Conservation (phyloP, 1,140 invertebrate species). For the Drosophila erecta region DNA sequence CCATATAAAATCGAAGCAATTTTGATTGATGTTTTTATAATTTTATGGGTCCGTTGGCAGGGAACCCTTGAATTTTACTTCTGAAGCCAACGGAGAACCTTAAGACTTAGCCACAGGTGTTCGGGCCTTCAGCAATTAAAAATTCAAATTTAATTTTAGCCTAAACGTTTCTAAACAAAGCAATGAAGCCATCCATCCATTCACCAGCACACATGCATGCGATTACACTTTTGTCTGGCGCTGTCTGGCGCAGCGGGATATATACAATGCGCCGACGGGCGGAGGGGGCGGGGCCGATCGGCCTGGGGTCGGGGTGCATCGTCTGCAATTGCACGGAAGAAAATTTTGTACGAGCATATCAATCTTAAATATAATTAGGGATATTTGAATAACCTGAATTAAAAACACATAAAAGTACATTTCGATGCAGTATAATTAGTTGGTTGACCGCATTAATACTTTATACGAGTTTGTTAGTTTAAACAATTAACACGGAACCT, state of each 20-base stretch:
- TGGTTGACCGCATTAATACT: too few species aligned
- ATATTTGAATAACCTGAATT: too few species aligned
- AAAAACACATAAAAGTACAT: neutral
- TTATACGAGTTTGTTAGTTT: too few species aligned
- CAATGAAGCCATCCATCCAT: slow-evolving; percentile 55
- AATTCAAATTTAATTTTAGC: slow-evolving; percentile 77
- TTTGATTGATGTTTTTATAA: slow-evolving; percentile 82
- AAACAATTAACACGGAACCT: too few species aligned
- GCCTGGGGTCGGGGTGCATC: slow-evolving; percentile 23
- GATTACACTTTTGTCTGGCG: slow-evolving; percentile 50
- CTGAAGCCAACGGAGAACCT: slow-evolving; percentile 7
- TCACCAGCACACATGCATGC: slow-evolving; percentile 41
- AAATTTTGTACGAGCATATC: neutral
- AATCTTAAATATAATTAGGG: too few species aligned
- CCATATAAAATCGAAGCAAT: slow-evolving; percentile 29
- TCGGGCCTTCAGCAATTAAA: slow-evolving; percentile 63
- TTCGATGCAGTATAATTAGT: neutral
- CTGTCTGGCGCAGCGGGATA: slow-evolving; percentile 55
- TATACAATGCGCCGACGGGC: slow-evolving; percentile 24
- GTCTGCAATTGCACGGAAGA: slow-evolving; percentile 39
- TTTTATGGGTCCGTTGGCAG: slow-evolving; percentile 39
- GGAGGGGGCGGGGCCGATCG: slow-evolving; percentile 1
- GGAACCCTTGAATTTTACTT: slow-evolving; percentile 16
- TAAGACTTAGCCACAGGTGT: slow-evolving; percentile 67
- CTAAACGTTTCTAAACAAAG: slow-evolving; percentile 80